phyloP scores from a whole-genome alignment of 2,888 invertebrate genomes.

The Punctoribates punctum region DNA sequence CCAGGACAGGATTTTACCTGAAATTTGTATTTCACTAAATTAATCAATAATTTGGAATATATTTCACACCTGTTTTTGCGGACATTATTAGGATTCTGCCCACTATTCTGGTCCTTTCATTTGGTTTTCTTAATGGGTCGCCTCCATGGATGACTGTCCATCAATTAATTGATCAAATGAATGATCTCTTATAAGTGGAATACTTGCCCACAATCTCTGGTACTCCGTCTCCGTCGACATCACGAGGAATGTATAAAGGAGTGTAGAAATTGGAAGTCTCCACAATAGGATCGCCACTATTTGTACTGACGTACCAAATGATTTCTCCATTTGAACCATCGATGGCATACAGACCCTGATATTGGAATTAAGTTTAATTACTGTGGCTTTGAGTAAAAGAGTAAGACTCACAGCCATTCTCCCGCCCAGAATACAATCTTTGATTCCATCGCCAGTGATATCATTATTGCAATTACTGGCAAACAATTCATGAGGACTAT shows the following conservation, averaged over 20 bases:
- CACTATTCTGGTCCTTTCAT: conserved; percentile 55
- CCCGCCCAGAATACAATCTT: conserved; percentile 71
- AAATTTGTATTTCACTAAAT: neutral
- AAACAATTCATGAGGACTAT: conserved; percentile 69
- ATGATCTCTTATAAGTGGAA: neutral
- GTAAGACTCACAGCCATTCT: conserved; percentile 63
- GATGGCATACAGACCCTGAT: conserved; percentile 44
- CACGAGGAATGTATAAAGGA: conserved; percentile 64
- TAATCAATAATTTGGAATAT: conserved; percentile 51
- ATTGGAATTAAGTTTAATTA: conserved; percentile 48
- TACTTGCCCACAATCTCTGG: conserved; percentile 59
- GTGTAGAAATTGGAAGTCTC: conserved; percentile 60
- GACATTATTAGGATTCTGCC: conserved; percentile 68
- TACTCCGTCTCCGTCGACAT: conserved; percentile 65
- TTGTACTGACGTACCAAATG: conserved; percentile 42
- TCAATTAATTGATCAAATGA: conserved; percentile 47
- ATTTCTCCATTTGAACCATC: conserved; percentile 41
- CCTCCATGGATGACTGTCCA: conserved; percentile 67
- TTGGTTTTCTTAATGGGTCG: conserved; percentile 56
- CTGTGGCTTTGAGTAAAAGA: neutral
- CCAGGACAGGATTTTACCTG: conserved; percentile 45
- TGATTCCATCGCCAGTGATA: conserved; percentile 64
- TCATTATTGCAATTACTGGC: conserved; percentile 69
- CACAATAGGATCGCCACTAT: conserved; percentile 43
- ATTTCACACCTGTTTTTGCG: conserved; percentile 62